Evolutionary conservation across 2,888 invertebrate species (phyloP), one percentile per base, ranked within the genome.

Genomic region (Lasioglossum zephyrum): DNA sequence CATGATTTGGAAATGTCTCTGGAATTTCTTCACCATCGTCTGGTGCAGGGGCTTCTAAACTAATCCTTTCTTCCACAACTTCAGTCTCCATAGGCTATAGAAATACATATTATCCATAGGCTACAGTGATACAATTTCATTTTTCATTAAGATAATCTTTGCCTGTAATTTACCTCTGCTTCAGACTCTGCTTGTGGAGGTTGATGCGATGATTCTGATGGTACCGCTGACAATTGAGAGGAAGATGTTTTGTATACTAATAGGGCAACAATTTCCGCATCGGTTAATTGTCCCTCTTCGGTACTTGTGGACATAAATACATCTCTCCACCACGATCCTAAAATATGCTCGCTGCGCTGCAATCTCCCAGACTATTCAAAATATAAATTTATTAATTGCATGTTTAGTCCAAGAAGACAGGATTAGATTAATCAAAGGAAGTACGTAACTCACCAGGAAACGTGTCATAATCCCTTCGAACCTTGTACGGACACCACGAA

Each of bases 71-170:
- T 60, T 91, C 91, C 22, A 90, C 91, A 70, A 95, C 93, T 86
- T 96, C 96, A 16, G 96, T 95, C 88, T 96, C 96, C 96, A 96
- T 96, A 0, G 96, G 94, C 96, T 96, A 81, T 88, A 78, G 47
- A 4, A 44, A 44, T 44, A 44, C 44, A 44, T 11, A 44, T 44
- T 44, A 44, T 96, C 96, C 96, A 96, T 96, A 0, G 96, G 94
- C 96, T 96, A 81, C 88, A 78, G 53, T 44, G 11, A 44, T 13
- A 44, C 44, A 44, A 4, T 72, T 18, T 0, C 4, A 70, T 18
- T 16, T 69, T 36, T 16, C 18, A 77, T 36, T 11, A 9, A 6
- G 4, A 60, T 73, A 60, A 47, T 70, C 31, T 49, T 36, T 72
- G 26, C 16, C 6, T 16, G 16, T 57, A 73, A 39, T 76, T 85